Evolutionary conservation across 2,113 vertebrate species (phyloP).

Genomic region (Callocephalon fimbriatum): DNA sequence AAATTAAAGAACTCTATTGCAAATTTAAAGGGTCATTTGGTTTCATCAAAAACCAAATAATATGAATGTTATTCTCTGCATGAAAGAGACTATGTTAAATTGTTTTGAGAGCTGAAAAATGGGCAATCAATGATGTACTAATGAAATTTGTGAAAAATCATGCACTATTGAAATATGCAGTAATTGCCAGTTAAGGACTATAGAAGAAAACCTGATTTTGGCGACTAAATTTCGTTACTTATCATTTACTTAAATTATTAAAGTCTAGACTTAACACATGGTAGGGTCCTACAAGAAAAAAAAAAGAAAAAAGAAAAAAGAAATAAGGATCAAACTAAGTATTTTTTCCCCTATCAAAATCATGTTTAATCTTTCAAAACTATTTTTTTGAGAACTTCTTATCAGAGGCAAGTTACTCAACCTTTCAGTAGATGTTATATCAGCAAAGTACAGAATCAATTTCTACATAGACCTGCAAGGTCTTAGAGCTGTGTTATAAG

Average conservation of each 20-base stretch:
- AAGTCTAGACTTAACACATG: background rate
- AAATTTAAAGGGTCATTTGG: slow-evolving; percentile 82
- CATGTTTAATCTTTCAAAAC: background rate
- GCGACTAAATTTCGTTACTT: slow-evolving; percentile 1
- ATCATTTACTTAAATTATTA: slow-evolving; percentile 28
- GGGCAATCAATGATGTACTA: slow-evolving; percentile 76
- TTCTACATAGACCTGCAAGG: background rate
- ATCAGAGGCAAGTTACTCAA: background rate
- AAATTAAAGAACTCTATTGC: slow-evolving; percentile 80
- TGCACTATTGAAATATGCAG: slow-evolving; percentile 66
- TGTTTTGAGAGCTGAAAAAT: slow-evolving; percentile 80
- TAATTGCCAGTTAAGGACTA: slow-evolving; percentile 31
- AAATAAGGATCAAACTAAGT: background rate
- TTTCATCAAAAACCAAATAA: slow-evolving; percentile 84
- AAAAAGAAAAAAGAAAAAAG: background rate
- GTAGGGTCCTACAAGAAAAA: background rate
- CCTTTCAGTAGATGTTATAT: background rate
- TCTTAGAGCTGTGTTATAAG: background rate
- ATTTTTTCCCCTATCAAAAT: background rate
- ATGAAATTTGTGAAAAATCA: slow-evolving; percentile 80
- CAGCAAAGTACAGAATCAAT: background rate
- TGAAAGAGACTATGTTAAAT: slow-evolving; percentile 78
- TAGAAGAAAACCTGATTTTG: background rate
- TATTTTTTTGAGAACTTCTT: background rate
- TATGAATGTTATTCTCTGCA: slow-evolving; percentile 78